Conservation (phyloP, 2,113 vertebrate species). For the Pseudopodoces humilis region DNA sequence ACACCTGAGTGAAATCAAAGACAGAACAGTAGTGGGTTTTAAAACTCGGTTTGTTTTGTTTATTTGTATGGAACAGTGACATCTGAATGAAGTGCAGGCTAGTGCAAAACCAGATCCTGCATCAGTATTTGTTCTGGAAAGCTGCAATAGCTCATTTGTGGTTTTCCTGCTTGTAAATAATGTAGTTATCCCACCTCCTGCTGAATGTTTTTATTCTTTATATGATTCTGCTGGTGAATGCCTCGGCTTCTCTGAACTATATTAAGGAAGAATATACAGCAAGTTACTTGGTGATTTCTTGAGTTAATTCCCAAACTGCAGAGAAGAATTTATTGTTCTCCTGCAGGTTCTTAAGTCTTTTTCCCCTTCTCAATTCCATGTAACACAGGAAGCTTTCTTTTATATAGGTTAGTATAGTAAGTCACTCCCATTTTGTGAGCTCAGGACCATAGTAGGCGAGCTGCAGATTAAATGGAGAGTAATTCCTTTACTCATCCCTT, state of each 20-base stretch:
- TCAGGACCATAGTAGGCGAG: not conserved
- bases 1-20: not conserved
- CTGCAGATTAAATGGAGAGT: not conserved
- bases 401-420: not conserved
- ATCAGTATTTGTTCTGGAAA: slow-evolving; percentile 46
- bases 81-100: not conserved
- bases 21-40: not conserved
- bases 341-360: not conserved
- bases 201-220: slow-evolving; percentile 1
- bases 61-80: not conserved
- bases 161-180: slow-evolving; percentile 52
- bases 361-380: not conserved
- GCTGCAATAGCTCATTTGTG: slow-evolving; percentile 12
- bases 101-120: not conserved
- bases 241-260: not conserved
- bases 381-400: not conserved
- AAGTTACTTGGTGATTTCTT: not conserved
- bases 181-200: not conserved
- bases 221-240: not conserved
- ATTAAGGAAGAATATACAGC: not conserved
- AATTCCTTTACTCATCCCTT: not conserved
- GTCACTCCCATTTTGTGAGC: not conserved
- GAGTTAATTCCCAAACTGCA: not conserved
- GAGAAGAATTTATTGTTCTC: not conserved
- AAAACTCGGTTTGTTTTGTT: not conserved